These are phyloP conservation scores for Thecocarcelia acutangulata DNA, from an alignment of 2,888 invertebrate genomes.

Conservation along the genomic window DNA sequence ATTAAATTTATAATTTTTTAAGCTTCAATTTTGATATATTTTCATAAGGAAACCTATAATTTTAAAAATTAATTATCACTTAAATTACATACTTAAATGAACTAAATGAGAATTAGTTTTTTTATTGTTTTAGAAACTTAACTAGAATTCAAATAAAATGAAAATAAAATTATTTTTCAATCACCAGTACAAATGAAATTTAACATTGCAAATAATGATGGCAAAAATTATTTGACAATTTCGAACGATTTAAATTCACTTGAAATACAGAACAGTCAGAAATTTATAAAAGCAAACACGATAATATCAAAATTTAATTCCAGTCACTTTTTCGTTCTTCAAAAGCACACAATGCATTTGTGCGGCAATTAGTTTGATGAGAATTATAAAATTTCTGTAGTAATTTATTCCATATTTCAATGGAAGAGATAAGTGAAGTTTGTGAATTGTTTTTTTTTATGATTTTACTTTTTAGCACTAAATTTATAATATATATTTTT, in stretches of 20 bases:
- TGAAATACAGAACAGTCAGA: no score
- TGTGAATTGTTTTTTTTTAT: conserved; percentile 1
- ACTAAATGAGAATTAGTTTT: conserved; percentile 2
- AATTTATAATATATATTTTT: conserved; percentile 37
- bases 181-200: no score
- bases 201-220: no score
- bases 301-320: conserved; percentile 17
- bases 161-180: no score
- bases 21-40: conserved; percentile 28
- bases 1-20: conserved; percentile 25
- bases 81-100: conserved; percentile 29
- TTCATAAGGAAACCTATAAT: conserved; percentile 45
- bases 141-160: conserved; percentile 39
- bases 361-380: conserved; percentile 13
- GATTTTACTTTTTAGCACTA: conserved; percentile 29
- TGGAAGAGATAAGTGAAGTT: conserved; percentile 16
- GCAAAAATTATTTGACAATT: no score
- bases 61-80: conserved; percentile 15
- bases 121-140: conserved; percentile 38
- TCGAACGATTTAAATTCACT: no score
- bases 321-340: conserved; percentile 18
- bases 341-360: conserved; percentile 22
- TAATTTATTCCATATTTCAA: conserved; percentile 20
- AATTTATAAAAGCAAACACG: conserved; percentile 13
- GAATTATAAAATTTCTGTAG: conserved; percentile 15